phyloP scores from a whole-genome alignment of 2,888 invertebrate species.

The Odontomyia ornata region DNA sequence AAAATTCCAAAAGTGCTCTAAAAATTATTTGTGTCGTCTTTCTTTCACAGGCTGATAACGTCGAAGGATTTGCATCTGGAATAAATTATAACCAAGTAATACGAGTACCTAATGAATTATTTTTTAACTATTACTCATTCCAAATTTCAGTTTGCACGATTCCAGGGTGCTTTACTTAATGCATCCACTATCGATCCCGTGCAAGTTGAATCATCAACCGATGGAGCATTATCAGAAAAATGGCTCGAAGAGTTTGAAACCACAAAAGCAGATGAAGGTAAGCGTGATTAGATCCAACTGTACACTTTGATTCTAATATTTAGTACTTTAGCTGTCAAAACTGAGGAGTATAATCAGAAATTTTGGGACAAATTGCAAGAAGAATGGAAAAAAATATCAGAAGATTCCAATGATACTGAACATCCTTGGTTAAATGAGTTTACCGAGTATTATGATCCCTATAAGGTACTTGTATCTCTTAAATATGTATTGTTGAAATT shows the following conservation, averaged over 20 bases:
- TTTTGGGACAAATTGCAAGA: constrained; percentile 75
- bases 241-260: constrained; percentile 67
- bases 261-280: constrained; percentile 68
- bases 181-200: background rate
- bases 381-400: constrained; percentile 82
- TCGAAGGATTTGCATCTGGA: background rate
- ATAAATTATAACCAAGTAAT: constrained; percentile 34
- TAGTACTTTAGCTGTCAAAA: constrained; percentile 63
- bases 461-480: constrained; percentile 66
- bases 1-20: too few species aligned
- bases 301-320: background rate
- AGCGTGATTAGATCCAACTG: background rate
- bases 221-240: constrained; percentile 54
- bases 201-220: background rate
- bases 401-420: constrained; percentile 66
- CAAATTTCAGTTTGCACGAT: background rate
- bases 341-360: constrained; percentile 70
- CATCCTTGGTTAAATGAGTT: constrained; percentile 79
- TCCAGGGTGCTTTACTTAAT: background rate
- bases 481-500: background rate
- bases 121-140: background rate
- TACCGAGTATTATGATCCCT: constrained; percentile 70
- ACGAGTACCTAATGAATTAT: background rate
- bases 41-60: background rate
- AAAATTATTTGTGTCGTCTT: too few species aligned